Evolutionary conservation across 2,113 vertebrate species (phyloP), one percentile per base, ranked within the genome.

Genomic region (Dipodomys ordii): DNA sequence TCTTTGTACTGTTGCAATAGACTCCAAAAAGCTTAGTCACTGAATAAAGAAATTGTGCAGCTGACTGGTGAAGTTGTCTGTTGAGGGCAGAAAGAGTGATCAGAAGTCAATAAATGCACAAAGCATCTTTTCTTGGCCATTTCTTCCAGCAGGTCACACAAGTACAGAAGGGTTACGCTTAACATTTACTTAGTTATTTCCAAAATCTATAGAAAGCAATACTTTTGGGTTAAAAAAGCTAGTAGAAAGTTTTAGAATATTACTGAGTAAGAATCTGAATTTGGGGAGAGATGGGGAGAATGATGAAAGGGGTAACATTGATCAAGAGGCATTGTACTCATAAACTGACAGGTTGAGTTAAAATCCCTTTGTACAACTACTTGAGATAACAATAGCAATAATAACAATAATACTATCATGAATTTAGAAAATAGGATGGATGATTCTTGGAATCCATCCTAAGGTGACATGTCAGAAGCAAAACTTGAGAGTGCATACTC

Each of bases 1-100:
- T 84, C 35, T 85, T 71, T 89, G 69, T 57, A 69, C 44, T 19
- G 15, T 23, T 91, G 60, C 7, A 87, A 19, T 25, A 64, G 83
- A 80, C 92, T 94, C 69, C 28, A 60, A 89, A 89, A 90, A 83
- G n/a, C 65, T 60, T 65, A 72, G 49, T 4, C 22, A 46, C n/a
- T 30, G 65, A 16, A 15, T 9, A 49, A 84, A 35, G 65, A 53
- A 84, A 44, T 71, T 39, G 81, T 15, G 35, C 71, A 28, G 68
- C 1, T 89, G 77, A 49, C 30, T 62, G 74, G 53, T 6, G 90
- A 80, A 77, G 71, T 67, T 67, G 88, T 18, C 23, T 2, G 3
- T n/a, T 57, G 72, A 88, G 39, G 81, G 72, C 71, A 94, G 67
- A n/a, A 62, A 22, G 20, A 35, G 30, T 25, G 67, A 60, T 35